Percentiles rank a stretch among this genome's conserved stretches.
phyloP scores from a whole-genome alignment of 2,888 invertebrate genomes.

The Lycocerus yunnanus region DNA sequence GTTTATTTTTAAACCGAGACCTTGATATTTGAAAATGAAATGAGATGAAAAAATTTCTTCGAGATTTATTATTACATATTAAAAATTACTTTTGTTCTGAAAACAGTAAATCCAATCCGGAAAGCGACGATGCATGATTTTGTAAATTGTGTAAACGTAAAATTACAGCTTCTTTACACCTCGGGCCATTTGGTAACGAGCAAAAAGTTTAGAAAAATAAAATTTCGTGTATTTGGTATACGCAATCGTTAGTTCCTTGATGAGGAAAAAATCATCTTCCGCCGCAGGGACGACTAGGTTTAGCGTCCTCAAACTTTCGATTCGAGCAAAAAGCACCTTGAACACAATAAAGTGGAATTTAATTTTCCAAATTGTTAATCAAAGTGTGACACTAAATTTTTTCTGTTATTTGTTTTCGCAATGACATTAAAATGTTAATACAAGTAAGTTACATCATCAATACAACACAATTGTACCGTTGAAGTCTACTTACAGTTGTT shows the following conservation, averaged over 20 bases:
- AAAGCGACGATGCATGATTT: neutral
- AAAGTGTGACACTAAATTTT: neutral
- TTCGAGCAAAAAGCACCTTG: neutral
- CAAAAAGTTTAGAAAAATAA: neutral
- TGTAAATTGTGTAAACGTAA: neutral
- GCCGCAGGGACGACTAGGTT: neutral
- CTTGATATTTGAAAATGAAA: neutral
- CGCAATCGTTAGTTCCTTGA: neutral
- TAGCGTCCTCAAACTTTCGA: neutral
- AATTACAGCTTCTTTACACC: neutral
- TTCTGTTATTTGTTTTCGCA: neutral
- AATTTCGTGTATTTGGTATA: neutral
- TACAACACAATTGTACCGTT: neutral
- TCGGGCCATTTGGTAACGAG: neutral
- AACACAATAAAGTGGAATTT: neutral
- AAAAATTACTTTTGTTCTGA: neutral
- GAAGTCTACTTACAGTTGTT: slow-evolving; percentile 4
- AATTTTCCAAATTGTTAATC: neutral
- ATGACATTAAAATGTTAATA: neutral
- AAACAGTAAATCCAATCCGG: neutral
- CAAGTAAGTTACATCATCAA: slow-evolving; percentile 2
- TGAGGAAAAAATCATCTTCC: neutral
- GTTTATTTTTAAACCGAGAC: neutral
- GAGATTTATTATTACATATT: neutral
- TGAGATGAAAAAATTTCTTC: neutral